Percentiles rank a stretch among this genome's conserved stretches.
These are phyloP conservation scores for Caranx ignobilis DNA, from an alignment of 2,113 vertebrate species.

Conservation along the genomic window DNA sequence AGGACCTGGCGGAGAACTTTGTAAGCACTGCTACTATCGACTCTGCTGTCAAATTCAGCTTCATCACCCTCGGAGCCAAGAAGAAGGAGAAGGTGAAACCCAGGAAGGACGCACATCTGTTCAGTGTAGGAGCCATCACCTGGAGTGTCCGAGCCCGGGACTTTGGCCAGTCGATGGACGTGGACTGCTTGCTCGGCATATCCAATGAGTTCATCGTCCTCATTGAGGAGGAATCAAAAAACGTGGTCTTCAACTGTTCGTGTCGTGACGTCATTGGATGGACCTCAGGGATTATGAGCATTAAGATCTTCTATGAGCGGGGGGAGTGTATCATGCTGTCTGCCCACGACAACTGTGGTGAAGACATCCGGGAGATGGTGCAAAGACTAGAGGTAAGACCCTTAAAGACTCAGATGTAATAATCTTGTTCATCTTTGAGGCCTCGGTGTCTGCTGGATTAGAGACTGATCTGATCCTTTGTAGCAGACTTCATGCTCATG, in stretches of 20 bases:
- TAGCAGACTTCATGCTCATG: background rate
- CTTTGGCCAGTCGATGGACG: conserved; percentile 92
- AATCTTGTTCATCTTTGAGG: conserved; percentile 33
- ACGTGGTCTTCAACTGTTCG: conserved; percentile 98
- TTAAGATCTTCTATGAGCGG: conserved; percentile 97
- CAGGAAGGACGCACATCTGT: conserved; percentile 91
- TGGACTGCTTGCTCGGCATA: conserved; percentile 93
- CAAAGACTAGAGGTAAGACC: conserved; percentile 92
- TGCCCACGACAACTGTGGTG: conserved; percentile 88
- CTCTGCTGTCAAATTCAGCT: conserved; percentile 95
- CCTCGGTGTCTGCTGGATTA: conserved; percentile 38
- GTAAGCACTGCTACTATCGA: conserved; percentile 94
- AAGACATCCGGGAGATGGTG: conserved; percentile 94
- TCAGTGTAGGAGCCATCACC: conserved; percentile 92
- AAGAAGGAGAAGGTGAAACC: conserved; percentile 95
- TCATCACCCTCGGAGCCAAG: conserved; percentile 96
- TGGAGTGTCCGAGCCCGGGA: conserved; percentile 94
- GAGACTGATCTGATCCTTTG: background rate
- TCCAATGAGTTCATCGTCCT: conserved; percentile 97
- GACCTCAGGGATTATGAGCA: conserved; percentile 94
- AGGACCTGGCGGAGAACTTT: conserved; percentile 97
- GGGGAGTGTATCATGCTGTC: conserved; percentile 96
- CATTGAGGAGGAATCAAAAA: conserved; percentile 94
- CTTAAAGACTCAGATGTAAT: conserved; percentile 16
- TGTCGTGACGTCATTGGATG: conserved; percentile 98